Conservation (phyloP, 2,113 vertebrate genomes). For the Leptosomus discolor region DNA sequence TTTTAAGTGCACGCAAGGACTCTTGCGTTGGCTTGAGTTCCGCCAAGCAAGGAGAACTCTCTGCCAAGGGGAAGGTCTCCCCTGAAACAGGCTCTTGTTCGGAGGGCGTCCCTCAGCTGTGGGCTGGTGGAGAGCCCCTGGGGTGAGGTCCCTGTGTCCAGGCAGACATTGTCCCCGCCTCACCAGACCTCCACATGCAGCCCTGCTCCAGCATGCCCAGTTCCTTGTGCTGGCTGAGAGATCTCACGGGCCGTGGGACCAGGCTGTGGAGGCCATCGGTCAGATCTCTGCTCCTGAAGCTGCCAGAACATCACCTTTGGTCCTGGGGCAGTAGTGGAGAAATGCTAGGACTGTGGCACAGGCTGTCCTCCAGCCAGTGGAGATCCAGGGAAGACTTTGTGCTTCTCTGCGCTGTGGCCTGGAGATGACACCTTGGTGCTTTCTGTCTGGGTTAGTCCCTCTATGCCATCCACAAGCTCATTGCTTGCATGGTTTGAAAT, state of each 20-base stretch:
- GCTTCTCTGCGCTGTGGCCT: neutral
- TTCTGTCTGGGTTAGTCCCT: neutral
- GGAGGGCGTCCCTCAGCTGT: rapidly evolving
- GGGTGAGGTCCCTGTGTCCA: neutral
- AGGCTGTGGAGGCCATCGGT: rapidly evolving
- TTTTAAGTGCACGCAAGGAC: rapidly evolving
- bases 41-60: neutral
- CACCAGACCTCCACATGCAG: rapidly evolving
- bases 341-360: rapidly evolving
- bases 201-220: neutral
- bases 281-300: neutral
- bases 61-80: neutral
- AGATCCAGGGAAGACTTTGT: neutral
- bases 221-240: neutral
- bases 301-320: rapidly evolving
- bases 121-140: neutral
- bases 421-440: neutral
- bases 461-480: rapidly evolving
- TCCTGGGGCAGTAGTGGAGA: rapidly evolving
- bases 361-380: neutral
- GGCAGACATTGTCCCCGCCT: neutral
- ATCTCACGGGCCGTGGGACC: rapidly evolving
- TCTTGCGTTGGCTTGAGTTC: neutral
- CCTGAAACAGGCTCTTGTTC: neutral
- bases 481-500: neutral